Percentiles rank a stretch among this genome's conserved stretches.
Conservation (phyloP, 2,113 vertebrate species). For the Oxygymnocypris stewartii region DNA sequence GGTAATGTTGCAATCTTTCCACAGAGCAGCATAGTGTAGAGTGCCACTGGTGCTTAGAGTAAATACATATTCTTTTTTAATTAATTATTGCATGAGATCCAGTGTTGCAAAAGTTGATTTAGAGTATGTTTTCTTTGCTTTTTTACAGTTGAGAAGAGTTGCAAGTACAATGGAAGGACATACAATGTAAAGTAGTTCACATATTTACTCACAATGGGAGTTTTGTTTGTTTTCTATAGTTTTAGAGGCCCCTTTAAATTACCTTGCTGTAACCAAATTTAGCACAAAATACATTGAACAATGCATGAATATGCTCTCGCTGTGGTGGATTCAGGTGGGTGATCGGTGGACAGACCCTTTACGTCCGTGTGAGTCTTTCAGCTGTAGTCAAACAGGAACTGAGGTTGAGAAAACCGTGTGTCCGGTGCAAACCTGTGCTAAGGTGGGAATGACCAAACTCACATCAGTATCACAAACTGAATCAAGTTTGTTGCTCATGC, state of each 20-base stretch:
- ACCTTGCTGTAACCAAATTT: neutral
- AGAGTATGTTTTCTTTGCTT: constrained; percentile 11
- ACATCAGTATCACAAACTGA: neutral
- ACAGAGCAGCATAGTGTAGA: neutral
- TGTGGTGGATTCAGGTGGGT: constrained; percentile 61
- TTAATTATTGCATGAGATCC: neutral
- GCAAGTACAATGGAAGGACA: constrained; percentile 57
- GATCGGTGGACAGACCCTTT: constrained; percentile 62
- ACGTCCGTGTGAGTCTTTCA: constrained; percentile 62
- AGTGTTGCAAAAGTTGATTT: neutral
- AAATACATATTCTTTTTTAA: neutral
- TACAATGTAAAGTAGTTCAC: constrained; percentile 62
- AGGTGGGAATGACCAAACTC: constrained; percentile 55
- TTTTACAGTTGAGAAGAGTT: constrained; percentile 69
- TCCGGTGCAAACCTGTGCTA: constrained; percentile 54
- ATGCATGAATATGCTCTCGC: neutral
- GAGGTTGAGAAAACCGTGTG: constrained; percentile 57
- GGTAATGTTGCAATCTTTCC: constrained; percentile 58
- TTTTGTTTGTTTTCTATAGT: neutral
- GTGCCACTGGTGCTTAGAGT: neutral
- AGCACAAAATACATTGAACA: neutral
- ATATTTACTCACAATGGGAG: neutral
- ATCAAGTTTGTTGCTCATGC: neutral
- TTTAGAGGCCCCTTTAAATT: neutral
- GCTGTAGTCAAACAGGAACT: constrained; percentile 60